These are phyloP conservation scores for Lagodon rhomboides DNA, from an alignment of 2,797 vertebrate species.

Conservation along the genomic window DNA sequence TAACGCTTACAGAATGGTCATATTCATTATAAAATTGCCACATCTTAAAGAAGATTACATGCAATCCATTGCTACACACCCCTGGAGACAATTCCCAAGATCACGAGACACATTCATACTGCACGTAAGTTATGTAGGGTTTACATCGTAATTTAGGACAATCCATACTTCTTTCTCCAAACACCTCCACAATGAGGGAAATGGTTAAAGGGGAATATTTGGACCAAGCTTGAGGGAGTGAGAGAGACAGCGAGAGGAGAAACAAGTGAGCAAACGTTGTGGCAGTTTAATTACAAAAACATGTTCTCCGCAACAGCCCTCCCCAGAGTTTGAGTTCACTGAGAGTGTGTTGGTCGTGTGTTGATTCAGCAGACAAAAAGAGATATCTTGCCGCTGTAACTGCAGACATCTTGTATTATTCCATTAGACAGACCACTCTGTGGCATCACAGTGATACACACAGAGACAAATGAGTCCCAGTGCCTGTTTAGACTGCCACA, in stretches of 20 bases:
- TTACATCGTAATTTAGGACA: background rate
- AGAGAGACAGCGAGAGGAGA: constrained; percentile 11
- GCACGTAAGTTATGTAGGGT: constrained; percentile 16
- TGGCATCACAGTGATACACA: constrained; percentile 7
- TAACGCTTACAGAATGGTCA: no score
- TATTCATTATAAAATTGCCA: no score
- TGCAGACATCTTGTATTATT: constrained; percentile 9
- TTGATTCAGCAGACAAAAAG: constrained; percentile 27
- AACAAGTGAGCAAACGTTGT: constrained; percentile 23
- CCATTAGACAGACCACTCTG: constrained; percentile 13
- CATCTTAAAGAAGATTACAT: no score
- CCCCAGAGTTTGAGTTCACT: constrained; percentile 29
- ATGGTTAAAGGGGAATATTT: constrained; percentile 18
- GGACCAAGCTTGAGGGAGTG: background rate
- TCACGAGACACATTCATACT: background rate
- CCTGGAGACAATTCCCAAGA: background rate
- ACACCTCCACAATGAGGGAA: constrained; percentile 15
- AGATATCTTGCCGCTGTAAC: constrained; percentile 4
- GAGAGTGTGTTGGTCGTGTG: constrained; percentile 36
- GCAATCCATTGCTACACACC: no score
- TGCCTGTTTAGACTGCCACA: constrained; percentile 4
- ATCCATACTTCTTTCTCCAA: constrained; percentile 12
- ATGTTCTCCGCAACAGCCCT: constrained; percentile 30
- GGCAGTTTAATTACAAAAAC: constrained; percentile 46
- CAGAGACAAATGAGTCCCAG: constrained; percentile 39